Percentiles rank a stretch among this genome's conserved stretches.
phyloP scores from a whole-genome alignment of 2,113 vertebrate species.

The Pomatostomus ruficeps region DNA sequence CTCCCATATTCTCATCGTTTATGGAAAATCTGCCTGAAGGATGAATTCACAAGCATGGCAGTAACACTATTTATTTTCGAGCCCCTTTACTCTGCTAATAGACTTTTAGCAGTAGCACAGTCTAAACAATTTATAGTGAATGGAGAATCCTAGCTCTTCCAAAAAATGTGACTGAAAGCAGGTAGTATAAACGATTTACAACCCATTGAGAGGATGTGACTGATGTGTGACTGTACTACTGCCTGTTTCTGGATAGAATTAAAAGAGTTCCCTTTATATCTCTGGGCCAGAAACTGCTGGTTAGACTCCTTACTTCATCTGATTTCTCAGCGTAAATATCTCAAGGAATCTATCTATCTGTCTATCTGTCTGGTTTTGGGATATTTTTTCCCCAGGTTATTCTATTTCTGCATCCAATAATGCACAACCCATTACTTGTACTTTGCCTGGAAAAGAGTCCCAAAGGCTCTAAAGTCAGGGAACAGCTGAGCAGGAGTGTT shows the following conservation, averaged over 20 bases:
- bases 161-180: not conserved
- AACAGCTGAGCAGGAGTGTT: not conserved
- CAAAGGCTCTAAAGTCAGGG: not conserved
- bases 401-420: not conserved
- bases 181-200: not conserved
- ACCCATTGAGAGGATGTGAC: not conserved
- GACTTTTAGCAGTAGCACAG: not conserved
- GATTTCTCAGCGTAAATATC: not conserved
- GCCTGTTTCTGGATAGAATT: not conserved
- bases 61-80: not conserved
- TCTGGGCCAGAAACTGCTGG: not conserved
- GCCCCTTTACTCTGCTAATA: not conserved
- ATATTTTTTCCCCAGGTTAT: not conserved
- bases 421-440: not conserved
- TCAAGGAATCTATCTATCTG: not conserved
- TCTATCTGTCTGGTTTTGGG: not conserved
- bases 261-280: not conserved
- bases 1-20: slow-evolving; percentile 3
- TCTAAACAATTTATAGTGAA: not conserved
- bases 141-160: not conserved
- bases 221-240: not conserved
- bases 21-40: slow-evolving; percentile 26
- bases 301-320: not conserved
- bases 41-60: not conserved
- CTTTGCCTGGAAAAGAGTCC: not conserved